Conservation (phyloP, 2,797 vertebrate species). For the Smutsia temminckii region DNA sequence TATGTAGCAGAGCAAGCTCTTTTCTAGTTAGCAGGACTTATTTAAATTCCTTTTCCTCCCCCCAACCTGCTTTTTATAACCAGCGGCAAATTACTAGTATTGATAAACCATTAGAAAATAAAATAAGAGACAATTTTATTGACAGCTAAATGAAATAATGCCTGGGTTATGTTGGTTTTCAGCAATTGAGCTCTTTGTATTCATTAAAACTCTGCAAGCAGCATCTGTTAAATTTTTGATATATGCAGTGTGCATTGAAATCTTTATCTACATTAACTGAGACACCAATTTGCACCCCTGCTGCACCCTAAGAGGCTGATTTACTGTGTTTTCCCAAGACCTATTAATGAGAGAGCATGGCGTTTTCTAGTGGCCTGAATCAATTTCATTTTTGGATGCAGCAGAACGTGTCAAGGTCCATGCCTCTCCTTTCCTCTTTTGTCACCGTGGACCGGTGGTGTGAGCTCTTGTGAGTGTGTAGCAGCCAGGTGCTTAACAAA, state of each 20-base stretch:
- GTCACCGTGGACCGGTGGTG: neutral
- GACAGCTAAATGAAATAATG: conserved; percentile 82
- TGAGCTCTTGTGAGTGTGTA: neutral
- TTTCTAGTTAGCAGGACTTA: conserved; percentile 75
- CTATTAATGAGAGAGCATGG: conserved; percentile 74
- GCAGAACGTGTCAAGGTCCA: conserved; percentile 78
- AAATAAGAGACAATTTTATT: conserved; percentile 83
- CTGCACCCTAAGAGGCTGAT: conserved; percentile 78
- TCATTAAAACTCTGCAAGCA: conserved; percentile 82
- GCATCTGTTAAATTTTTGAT: conserved; percentile 83
- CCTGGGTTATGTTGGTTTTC: conserved; percentile 78
- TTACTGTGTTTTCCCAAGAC: conserved; percentile 77
- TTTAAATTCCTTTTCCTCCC: conserved; percentile 75
- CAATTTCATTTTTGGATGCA: conserved; percentile 76
- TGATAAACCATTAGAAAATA: conserved; percentile 87
- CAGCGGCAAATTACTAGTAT: conserved; percentile 84
- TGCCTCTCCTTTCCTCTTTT: conserved; percentile 50
- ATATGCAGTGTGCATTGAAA: conserved; percentile 71
- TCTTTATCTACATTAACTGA: conserved; percentile 83
- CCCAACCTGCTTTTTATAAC: conserved; percentile 78
- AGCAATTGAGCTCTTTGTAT: conserved; percentile 82
- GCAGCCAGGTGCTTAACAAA: neutral
- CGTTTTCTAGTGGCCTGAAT: conserved; percentile 73
- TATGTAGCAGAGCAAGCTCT: neutral
- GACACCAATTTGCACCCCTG: conserved; percentile 76